These are phyloP conservation scores for Tetramorium bicarinatum DNA, from an alignment of 2,888 invertebrate genomes.

Conservation along the genomic window DNA sequence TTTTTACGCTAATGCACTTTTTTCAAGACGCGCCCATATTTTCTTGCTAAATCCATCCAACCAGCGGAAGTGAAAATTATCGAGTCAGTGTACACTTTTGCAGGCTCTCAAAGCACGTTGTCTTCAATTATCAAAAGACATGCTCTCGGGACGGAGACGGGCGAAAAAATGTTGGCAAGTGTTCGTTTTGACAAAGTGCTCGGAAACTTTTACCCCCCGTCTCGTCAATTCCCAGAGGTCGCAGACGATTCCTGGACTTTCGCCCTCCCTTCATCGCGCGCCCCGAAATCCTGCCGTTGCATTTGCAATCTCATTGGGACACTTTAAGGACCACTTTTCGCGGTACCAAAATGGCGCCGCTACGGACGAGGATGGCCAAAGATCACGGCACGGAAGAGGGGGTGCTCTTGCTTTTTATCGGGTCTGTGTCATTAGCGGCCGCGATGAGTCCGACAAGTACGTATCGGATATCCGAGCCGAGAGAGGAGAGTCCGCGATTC, in stretches of 20 bases:
- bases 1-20: slow-evolving; percentile 7
- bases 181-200: slow-evolving; percentile 21
- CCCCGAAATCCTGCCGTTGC: slow-evolving; percentile 58
- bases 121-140: slow-evolving; percentile 34
- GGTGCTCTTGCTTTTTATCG: slow-evolving; percentile 72
- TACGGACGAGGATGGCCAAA: slow-evolving; percentile 26
- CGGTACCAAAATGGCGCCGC: slow-evolving; percentile 62
- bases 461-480: slow-evolving; percentile 59
- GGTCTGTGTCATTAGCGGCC: slow-evolving; percentile 71
- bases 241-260: slow-evolving; percentile 4
- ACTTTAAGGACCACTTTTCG: slow-evolving; percentile 67
- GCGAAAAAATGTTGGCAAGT: slow-evolving; percentile 10
- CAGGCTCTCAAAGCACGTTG: slow-evolving; percentile 34
- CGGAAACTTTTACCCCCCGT: slow-evolving; percentile 21
- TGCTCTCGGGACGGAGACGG: not conserved
- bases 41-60: not conserved
- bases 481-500: slow-evolving; percentile 38
- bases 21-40: not conserved
- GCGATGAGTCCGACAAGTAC: slow-evolving; percentile 71
- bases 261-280: slow-evolving; percentile 43
- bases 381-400: slow-evolving; percentile 11
- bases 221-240: slow-evolving; percentile 36
- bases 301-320: slow-evolving; percentile 64
- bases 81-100: not conserved
- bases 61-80: not conserved